Base-by-base conservation (phyloP, 1,140 invertebrate genomes). In the Babylonia areolata region DNA sequence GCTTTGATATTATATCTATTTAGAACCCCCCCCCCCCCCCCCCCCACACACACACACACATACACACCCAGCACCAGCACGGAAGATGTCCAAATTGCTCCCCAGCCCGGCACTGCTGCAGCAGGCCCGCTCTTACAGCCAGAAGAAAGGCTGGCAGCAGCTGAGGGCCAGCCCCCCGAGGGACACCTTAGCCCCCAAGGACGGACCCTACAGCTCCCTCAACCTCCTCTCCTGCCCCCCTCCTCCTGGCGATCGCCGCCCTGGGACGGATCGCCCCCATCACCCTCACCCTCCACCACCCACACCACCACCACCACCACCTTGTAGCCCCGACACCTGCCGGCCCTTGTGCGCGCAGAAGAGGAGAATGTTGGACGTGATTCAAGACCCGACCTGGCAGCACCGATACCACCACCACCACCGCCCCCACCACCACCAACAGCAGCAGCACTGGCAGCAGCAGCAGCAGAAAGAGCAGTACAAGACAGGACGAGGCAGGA, bases 291-390 rank as follows among this genome's bases (percentile, higher is more conserved):
- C n/a, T n/a, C n/a, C 58, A n/a, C 58, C 58, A 5, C 58, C 58
- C 15, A 6, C 73, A 33, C 73, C 73, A 9, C 80, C 51, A 51
- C 9, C 9, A 17, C 9, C 9, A 17, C 11, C 81, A 3, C 35
- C 35, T 35, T 3, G 15, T 3, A 3, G 20, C 20, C n/a, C n/a
- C 54, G 28, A 58, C 28, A 11, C 28, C 3, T 82, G 81, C 54
- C 81, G 37, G 23, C 31, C 54, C 15, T 17, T 82, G 81, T 69
- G 81, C 54, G 81, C 37, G 9, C 58, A 82, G 31, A 82, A 69
- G 54, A 64, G 23, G 37, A 82, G 39, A 82, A 82, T 82, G 81
- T 39, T 82, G 81, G 81, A 82, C 35, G 15, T 69, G 54, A n/a
- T 82, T 69, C 81, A 82, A 82, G 46, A 82, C 33, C 37, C 77